Evolutionary conservation across 2,888 invertebrate species (phyloP).

Genomic region (Gisinianus flammeolus): DNA sequence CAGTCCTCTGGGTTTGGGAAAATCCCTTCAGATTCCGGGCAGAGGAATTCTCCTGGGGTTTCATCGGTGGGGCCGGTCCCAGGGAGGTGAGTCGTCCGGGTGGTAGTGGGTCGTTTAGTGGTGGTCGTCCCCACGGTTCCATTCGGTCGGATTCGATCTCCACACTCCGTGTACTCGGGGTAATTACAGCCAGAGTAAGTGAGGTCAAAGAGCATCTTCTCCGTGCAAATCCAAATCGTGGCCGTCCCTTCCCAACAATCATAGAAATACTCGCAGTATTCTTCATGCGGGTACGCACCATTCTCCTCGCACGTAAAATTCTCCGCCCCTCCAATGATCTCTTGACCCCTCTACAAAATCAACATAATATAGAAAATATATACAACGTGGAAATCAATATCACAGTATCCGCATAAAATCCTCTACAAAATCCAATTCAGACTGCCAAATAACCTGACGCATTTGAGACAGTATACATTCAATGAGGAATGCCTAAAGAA

Average conservation of each 20-base stretch:
- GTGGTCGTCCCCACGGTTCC: slow-evolving; percentile 6
- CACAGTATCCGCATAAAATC: not conserved
- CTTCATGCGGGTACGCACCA: slow-evolving; percentile 47
- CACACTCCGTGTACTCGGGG: slow-evolving; percentile 45
- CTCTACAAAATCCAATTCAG: not conserved
- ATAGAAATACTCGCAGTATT: slow-evolving; percentile 40
- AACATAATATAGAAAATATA: not conserved
- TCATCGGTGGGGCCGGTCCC: slow-evolving; percentile 3
- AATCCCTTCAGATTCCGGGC: slow-evolving; percentile 35
- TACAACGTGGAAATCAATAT: not conserved
- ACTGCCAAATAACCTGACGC: not conserved
- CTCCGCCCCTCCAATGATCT: slow-evolving; percentile 42
- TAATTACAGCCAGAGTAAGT: slow-evolving; percentile 47
- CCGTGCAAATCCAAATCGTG: slow-evolving; percentile 43
- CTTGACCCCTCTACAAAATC: slow-evolving; percentile 41
- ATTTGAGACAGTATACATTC: not conserved
- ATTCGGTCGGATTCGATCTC: slow-evolving; percentile 36
- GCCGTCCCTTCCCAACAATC: slow-evolving; percentile 45
- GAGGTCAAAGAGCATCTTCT: slow-evolving; percentile 44
- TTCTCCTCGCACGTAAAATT: slow-evolving; percentile 42
- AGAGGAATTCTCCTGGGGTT: slow-evolving; percentile 30
- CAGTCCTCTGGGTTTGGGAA: slow-evolving; percentile 35
- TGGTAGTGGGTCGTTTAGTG: slow-evolving; percentile 23
- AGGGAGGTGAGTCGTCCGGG: slow-evolving; percentile 20
- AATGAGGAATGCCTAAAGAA: not conserved